Percentiles rank a stretch among this genome's conserved stretches.
These are phyloP conservation scores for Sakesphorus luctuosus DNA, from an alignment of 2,113 vertebrate genomes.

Conservation along the genomic window DNA sequence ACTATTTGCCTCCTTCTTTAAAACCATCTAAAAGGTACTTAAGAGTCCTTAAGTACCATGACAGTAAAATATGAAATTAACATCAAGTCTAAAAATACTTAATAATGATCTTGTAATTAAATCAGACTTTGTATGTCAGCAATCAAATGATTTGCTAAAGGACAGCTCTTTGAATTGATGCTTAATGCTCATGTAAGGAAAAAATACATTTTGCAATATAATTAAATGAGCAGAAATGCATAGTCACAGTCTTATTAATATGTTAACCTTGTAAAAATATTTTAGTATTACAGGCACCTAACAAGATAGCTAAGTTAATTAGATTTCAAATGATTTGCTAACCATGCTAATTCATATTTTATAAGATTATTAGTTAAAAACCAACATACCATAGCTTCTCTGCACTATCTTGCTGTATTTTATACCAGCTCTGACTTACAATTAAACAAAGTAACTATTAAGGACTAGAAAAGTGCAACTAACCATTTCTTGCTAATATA, in stretches of 20 bases:
- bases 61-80: neutral
- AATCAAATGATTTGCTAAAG: conserved; percentile 31
- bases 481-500: conserved; percentile 56
- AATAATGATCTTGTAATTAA: conserved; percentile 50
- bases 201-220: conserved; percentile 63
- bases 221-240: conserved; percentile 69
- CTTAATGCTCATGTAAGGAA: conserved; percentile 57
- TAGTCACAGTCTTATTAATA: conserved; percentile 73
- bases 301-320: conserved; percentile 75
- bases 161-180: conserved; percentile 20
- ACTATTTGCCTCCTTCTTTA: neutral
- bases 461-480: conserved; percentile 51
- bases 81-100: neutral
- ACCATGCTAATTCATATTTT: conserved; percentile 78
- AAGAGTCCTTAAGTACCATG: neutral
- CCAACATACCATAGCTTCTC: conserved; percentile 43
- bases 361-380: conserved; percentile 78
- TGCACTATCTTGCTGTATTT: conserved; percentile 62
- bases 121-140: neutral
- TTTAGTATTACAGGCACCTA: conserved; percentile 54
- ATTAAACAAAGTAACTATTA: conserved; percentile 65
- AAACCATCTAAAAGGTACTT: neutral
- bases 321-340: conserved; percentile 73
- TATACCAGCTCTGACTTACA: conserved; percentile 59
- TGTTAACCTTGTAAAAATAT: conserved; percentile 71